Evolutionary conservation across 2,113 vertebrate species (phyloP).

Genomic region (Oryzias curvinotus): DNA sequence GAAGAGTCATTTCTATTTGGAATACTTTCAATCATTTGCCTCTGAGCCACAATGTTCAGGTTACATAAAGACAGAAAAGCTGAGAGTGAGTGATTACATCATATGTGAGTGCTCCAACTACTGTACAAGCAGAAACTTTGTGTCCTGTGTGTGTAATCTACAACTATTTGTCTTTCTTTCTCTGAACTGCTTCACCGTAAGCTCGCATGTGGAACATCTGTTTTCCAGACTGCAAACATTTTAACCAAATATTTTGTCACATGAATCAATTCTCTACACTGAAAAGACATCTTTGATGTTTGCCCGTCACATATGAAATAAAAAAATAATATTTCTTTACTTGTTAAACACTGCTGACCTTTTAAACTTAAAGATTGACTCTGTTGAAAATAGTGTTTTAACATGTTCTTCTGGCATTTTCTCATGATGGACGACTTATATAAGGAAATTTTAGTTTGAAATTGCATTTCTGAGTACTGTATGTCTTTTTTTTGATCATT

Average conservation of each 20-base stretch:
- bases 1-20: slow-evolving; percentile 26
- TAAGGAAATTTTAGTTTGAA: too few relatives aligned
- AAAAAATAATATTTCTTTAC: not conserved
- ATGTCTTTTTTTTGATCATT: too few relatives aligned
- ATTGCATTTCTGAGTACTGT: too few relatives aligned
- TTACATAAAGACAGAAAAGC: slow-evolving; percentile 2
- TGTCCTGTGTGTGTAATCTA: not conserved
- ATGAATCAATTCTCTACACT: not conserved
- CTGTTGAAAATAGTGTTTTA: too few relatives aligned
- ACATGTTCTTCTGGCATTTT: too few relatives aligned
- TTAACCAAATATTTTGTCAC: slow-evolving; percentile 18
- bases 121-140: not conserved
- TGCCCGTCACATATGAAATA: not conserved
- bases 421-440: too few relatives aligned
- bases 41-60: slow-evolving; percentile 12
- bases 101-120: not conserved
- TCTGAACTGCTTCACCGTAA: not conserved
- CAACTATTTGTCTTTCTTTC: too few relatives aligned
- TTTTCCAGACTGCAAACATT: slow-evolving; percentile 26
- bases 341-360: too few relatives aligned
- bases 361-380: too few relatives aligned
- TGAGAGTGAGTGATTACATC: not conserved
- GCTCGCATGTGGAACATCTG: slow-evolving; percentile 33
- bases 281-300: not conserved
- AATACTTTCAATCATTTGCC: slow-evolving; percentile 56